Evolutionary conservation across 2,113 vertebrate genomes (phyloP).

Genomic region (Oreocharis arfaki): DNA sequence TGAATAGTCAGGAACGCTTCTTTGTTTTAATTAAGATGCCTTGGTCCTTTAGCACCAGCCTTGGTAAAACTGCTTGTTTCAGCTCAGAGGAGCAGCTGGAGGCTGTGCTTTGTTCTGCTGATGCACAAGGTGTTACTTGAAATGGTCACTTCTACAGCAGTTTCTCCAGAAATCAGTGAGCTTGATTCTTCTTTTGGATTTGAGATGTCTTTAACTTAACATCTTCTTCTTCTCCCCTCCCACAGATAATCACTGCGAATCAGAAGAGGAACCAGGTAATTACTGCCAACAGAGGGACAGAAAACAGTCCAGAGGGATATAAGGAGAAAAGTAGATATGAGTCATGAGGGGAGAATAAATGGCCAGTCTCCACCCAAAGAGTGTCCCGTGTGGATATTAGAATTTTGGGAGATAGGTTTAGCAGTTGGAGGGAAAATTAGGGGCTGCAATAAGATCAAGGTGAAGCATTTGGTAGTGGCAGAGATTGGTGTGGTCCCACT

Average conservation of each 20-base stretch:
- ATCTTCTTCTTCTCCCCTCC: background rate
- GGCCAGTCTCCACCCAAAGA: background rate
- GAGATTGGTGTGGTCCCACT: background rate
- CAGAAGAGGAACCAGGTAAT: slow-evolving; percentile 32
- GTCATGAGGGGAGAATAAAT: background rate
- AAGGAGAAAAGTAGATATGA: background rate
- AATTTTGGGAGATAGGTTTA: background rate
- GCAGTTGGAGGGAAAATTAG: background rate
- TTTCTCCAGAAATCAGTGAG: background rate
- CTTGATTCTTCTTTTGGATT: background rate
- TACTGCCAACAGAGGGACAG: background rate
- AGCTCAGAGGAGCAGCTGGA: background rate
- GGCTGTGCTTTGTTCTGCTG: background rate
- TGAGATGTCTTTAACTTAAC: background rate
- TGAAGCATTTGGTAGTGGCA: background rate
- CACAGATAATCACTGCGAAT: background rate
- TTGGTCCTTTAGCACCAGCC: background rate
- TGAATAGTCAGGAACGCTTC: background rate
- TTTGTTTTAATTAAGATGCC: background rate
- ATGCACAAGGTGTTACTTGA: background rate
- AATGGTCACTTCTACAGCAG: background rate
- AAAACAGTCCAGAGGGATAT: background rate
- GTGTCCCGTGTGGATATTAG: background rate
- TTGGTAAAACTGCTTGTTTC: background rate
- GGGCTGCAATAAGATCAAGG: background rate